Evolutionary conservation across 2,113 vertebrate genomes (phyloP).

Genomic region (Zosterops lateralis): DNA sequence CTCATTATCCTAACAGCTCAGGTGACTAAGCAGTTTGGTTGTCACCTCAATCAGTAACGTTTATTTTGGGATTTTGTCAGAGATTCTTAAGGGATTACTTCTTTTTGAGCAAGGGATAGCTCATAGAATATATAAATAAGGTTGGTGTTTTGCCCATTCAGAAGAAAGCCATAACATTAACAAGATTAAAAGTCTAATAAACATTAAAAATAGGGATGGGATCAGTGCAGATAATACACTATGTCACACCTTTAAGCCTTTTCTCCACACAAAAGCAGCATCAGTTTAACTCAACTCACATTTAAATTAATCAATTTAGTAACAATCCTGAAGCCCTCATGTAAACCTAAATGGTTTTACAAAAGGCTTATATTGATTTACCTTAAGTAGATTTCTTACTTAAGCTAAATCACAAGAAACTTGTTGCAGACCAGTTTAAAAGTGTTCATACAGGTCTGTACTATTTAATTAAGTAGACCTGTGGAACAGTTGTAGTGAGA

Average conservation of each 20-base stretch:
- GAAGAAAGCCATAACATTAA: background rate
- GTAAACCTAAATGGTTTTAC: background rate
- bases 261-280: background rate
- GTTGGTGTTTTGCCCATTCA: background rate
- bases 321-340: background rate
- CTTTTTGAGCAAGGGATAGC: background rate
- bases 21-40: background rate
- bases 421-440: background rate
- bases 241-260: background rate
- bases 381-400: background rate
- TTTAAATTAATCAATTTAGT: constrained; percentile 21
- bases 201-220: background rate
- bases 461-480: background rate
- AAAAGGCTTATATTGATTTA: constrained; percentile 29
- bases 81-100: background rate
- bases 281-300: background rate
- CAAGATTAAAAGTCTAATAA: background rate
- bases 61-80: background rate
- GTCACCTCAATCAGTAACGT: background rate
- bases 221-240: background rate
- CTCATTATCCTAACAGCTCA: accelerated
- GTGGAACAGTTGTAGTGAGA: background rate
- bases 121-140: background rate
- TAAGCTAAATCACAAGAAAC: background rate
- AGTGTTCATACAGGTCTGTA: background rate